Conservation (phyloP, 2,797 vertebrate genomes). For the Periparus ater region DNA sequence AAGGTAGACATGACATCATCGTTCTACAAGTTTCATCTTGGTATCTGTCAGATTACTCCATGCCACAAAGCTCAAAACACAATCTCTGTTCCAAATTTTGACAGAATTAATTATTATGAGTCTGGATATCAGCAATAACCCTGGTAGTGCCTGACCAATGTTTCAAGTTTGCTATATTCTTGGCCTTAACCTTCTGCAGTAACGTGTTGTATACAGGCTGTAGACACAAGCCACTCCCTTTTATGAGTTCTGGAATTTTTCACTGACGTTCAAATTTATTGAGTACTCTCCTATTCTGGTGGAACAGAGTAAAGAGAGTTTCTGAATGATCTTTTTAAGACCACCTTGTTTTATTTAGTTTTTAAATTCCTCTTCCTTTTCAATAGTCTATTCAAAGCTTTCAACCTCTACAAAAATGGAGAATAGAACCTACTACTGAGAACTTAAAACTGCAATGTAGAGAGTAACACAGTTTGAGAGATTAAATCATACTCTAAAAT, state of each 20-base stretch:
- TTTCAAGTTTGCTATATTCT: background rate
- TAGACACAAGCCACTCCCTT: background rate
- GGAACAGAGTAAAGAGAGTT: background rate
- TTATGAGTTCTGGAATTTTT: background rate
- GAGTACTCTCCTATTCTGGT: background rate
- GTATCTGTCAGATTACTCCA: background rate
- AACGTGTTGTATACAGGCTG: background rate
- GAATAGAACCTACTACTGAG: background rate
- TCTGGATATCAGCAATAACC: background rate
- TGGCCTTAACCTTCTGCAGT: background rate
- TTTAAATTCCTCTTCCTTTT: background rate
- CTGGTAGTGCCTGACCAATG: background rate
- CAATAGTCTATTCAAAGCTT: background rate
- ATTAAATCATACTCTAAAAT: background rate
- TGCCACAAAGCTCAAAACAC: background rate
- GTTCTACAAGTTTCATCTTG: background rate
- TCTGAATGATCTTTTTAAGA: background rate
- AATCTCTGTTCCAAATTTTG: background rate
- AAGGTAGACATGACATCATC: background rate
- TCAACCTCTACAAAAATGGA: background rate
- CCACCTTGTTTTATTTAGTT: background rate
- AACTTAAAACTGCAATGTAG: background rate
- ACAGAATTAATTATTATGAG: background rate
- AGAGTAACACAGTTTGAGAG: background rate
- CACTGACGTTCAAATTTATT: background rate